A percentile compares a stretch with the other conserved stretches of the same genome.
phyloP scores from a whole-genome alignment of 2,888 invertebrate genomes.

The Esperia sulphurella region DNA sequence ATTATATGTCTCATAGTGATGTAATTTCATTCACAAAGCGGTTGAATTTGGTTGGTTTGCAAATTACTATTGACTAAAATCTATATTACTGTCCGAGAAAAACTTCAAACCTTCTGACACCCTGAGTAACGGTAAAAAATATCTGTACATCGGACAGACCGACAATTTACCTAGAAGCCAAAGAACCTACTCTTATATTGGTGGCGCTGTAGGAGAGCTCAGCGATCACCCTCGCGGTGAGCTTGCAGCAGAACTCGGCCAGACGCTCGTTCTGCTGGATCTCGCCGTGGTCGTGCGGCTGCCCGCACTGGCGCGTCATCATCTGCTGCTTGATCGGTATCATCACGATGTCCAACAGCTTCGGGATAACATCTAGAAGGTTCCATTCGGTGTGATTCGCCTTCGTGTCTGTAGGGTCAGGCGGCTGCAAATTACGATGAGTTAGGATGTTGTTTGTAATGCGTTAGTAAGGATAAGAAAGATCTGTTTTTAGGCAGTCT shows the following conservation, averaged over 20 bases:
- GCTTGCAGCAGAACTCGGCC: constrained; percentile 85
- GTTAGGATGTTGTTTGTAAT: too few species aligned
- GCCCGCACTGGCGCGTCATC: constrained; percentile 69
- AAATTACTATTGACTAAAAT: too few species aligned
- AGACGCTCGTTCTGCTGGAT: constrained; percentile 78
- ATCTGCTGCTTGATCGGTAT: constrained; percentile 84
- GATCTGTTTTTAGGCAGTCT: too few species aligned
- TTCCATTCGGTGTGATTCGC: constrained; percentile 75
- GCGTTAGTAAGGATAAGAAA: too few species aligned
- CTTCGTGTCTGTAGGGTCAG: constrained; percentile 33
- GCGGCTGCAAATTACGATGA: constrained; percentile 26
- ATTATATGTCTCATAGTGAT: too few species aligned
- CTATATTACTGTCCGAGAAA: too few species aligned
- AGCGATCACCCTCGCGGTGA: constrained; percentile 90
- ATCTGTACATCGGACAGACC: too few species aligned
- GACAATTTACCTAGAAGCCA: too few species aligned
- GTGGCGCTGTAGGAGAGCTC: constrained; percentile 82
- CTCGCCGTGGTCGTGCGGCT: constrained; percentile 67
- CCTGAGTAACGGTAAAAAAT: too few species aligned
- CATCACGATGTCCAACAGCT: constrained; percentile 89
- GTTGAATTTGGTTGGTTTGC: too few species aligned
- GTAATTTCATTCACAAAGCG: too few species aligned
- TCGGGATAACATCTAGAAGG: constrained; percentile 90
- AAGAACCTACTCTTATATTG: constrained; percentile 38
- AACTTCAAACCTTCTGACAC: too few species aligned